Evolutionary conservation across 2,797 vertebrate genomes (phyloP).

Genomic region (Clarias pachynema): DNA sequence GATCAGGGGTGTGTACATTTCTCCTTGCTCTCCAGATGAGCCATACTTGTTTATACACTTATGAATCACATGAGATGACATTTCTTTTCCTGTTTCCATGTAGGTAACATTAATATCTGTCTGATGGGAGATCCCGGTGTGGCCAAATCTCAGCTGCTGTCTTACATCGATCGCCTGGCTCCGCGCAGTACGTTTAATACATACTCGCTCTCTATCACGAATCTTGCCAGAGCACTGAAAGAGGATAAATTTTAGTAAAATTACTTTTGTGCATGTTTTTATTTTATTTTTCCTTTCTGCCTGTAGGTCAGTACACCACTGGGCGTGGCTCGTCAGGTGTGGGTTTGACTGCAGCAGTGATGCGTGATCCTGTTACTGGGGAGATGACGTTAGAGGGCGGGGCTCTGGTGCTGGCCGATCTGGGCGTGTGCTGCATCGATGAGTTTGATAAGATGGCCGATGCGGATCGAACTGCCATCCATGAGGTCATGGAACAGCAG

Average conservation of each 20-base stretch:
- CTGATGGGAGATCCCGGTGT: slow-evolving; percentile 95
- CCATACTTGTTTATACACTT: too few species aligned
- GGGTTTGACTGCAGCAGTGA: slow-evolving; percentile 89
- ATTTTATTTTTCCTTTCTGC: background rate
- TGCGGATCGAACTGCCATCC: slow-evolving; percentile 88
- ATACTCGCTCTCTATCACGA: background rate
- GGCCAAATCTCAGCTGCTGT: slow-evolving; percentile 94
- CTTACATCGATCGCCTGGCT: slow-evolving; percentile 91
- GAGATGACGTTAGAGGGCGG: slow-evolving; percentile 91
- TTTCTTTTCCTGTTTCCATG: slow-evolving; percentile 8
- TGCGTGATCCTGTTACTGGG: slow-evolving; percentile 84
- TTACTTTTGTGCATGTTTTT: background rate
- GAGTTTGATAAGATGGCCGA: slow-evolving; percentile 97
- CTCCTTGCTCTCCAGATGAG: background rate
- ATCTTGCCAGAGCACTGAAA: too few species aligned
- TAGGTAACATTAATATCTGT: slow-evolving; percentile 94
- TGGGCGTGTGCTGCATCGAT: slow-evolving; percentile 91
- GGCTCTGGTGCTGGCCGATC: slow-evolving; percentile 87
- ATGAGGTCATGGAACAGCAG: slow-evolving; percentile 97
- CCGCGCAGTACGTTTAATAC: slow-evolving; percentile 82
- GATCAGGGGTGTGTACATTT: slow-evolving; percentile 82
- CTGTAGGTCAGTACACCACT: slow-evolving; percentile 89
- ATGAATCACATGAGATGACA: background rate
- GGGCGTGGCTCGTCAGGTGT: slow-evolving; percentile 91
- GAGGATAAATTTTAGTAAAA: background rate